A percentile compares a stretch with the other conserved stretches of the same genome.
These are phyloP conservation scores for Rutpela maculata DNA, from an alignment of 2,888 invertebrate species.

Conservation along the genomic window DNA sequence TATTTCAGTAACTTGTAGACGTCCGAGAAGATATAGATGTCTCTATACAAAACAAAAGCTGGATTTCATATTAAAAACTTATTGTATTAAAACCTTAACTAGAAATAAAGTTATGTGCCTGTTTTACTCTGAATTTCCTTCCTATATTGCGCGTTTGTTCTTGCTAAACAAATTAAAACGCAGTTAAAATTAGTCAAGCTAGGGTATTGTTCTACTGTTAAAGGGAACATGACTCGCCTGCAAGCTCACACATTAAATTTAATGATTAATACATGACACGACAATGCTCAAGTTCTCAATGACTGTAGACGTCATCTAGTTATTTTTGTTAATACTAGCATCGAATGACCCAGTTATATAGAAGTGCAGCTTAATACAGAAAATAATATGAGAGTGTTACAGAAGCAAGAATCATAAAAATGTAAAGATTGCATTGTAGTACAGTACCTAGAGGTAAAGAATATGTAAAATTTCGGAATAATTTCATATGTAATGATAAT, in stretches of 20 bases:
- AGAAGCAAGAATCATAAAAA: too few species aligned
- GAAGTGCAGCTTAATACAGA: not conserved
- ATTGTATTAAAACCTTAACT: not conserved
- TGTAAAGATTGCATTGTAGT: too few species aligned
- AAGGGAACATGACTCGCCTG: not conserved
- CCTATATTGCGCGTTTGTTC: not conserved
- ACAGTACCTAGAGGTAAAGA: too few species aligned
- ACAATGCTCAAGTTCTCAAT: not conserved
- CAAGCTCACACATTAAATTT: not conserved
- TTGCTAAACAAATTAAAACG: slow-evolving; percentile 2
- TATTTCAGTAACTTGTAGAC: too few species aligned
- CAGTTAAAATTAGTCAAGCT: slow-evolving; percentile 6
- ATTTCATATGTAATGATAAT: too few species aligned
- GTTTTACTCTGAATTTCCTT: not conserved
- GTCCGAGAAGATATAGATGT: not conserved
- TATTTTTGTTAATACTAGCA: not conserved
- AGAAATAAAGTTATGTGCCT: not conserved
- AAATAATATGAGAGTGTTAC: not conserved
- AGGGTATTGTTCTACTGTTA: not conserved
- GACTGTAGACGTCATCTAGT: not conserved
- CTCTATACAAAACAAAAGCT: not conserved
- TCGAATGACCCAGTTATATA: not conserved
- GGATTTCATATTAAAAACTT: too few species aligned
- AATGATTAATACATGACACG: not conserved
- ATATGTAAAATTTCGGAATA: too few species aligned